phyloP scores from a whole-genome alignment of 2,888 invertebrate genomes.

The Pseudococcus longispinus region DNA sequence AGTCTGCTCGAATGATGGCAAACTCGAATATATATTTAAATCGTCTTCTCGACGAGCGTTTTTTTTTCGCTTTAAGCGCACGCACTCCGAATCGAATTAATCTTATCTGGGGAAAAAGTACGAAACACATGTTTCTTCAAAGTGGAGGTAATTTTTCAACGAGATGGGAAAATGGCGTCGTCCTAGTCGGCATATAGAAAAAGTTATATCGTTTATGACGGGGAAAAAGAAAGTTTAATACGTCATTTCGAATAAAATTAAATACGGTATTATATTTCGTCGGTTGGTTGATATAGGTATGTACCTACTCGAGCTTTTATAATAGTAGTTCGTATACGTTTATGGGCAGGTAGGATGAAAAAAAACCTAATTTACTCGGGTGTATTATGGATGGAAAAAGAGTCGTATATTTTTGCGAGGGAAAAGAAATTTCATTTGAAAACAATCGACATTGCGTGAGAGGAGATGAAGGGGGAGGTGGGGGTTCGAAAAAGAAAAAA shows the following conservation, averaged over 20 bases:
- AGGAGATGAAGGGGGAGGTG: no score
- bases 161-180: not conserved
- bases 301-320: not conserved
- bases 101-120: slow-evolving; percentile 10
- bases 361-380: not conserved
- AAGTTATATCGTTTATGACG: not conserved
- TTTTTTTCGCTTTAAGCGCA: not conserved
- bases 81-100: slow-evolving; percentile 24
- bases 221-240: slow-evolving; percentile 21
- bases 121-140: slow-evolving; percentile 9
- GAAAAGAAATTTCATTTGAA: not conserved
- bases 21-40: slow-evolving; percentile 18
- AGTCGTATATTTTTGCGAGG: not conserved
- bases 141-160: slow-evolving; percentile 34
- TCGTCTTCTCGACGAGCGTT: not conserved
- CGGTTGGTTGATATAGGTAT: not conserved
- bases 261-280: not conserved
- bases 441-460: not conserved
- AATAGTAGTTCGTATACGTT: not conserved
- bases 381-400: not conserved
- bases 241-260: slow-evolving; percentile 42
- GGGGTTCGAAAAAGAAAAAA: no score
- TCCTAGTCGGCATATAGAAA: slow-evolving; percentile 11
- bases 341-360: not conserved
- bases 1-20: not conserved